Evolutionary conservation across 2,113 vertebrate species (phyloP), one percentile per base, ranked within the genome.

Genomic region (Scomber scombrus): DNA sequence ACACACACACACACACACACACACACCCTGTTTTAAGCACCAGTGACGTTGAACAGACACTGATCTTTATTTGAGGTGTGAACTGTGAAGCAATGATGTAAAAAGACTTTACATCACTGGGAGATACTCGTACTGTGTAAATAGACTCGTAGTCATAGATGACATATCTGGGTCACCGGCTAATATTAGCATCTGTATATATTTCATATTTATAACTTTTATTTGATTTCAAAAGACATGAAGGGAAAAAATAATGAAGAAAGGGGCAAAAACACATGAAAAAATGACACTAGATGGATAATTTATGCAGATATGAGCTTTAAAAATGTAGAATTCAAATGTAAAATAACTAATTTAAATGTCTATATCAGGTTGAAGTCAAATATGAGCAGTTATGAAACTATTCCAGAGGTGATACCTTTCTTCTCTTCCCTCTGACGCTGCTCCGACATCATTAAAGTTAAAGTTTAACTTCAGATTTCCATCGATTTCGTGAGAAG

Each of bases 21-120:
- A 65, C 74, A 82, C 45, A 29, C 63, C 12, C 51, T 29, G 0
- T 52, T 75, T 74, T 5, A 52, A 40, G 51, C 23, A 11, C 18
- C 60, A 18, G 64, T 85, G 88, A 90, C 79, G 71, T 81, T 9
- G 55, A 55, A 78, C 49, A 70, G 60, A 64, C 14, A 21, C 71
- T 15, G 72, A 7, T 61, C 71, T 88, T 52, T 72, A 64, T 75
- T 75, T 63, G 70, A 68, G 61, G 58, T 46, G 11, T 51, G 57
- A 14, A 49, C 9, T 29, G 56, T 4, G 12, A n/a, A 29, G 57
- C 16, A 1, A 15, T 21, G 64, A 49, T 63, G 65, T 80, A 52
- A 75, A 77, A 46, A 84, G 60, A 69, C 54, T 45, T 84, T 1
- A 82, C 62, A 47, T 86, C 81, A 82, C 57, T 0, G 19, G 58